A percentile compares a stretch with the other conserved stretches of the same genome.
phyloP scores from a whole-genome alignment of 2,113 vertebrate species.

The Lichenostomus cassidix region DNA sequence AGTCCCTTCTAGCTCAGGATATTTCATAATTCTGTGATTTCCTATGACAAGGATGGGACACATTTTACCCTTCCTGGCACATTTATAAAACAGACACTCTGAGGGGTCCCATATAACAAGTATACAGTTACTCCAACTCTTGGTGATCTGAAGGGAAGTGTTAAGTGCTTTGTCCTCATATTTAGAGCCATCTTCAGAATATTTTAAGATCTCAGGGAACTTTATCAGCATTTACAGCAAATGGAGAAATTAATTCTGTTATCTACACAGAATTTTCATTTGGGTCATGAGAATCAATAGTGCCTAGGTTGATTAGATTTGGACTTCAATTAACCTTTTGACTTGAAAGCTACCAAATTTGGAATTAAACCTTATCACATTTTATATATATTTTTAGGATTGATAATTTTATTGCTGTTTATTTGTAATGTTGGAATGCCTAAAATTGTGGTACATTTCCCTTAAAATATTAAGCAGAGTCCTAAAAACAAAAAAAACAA shows the following conservation, averaged over 20 bases:
- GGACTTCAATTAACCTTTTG: slow-evolving; percentile 19
- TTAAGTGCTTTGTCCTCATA: not conserved
- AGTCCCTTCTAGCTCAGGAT: not conserved
- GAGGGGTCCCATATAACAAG: fast-evolving
- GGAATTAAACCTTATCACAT: not conserved
- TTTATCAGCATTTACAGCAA: not conserved
- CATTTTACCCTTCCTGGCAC: not conserved
- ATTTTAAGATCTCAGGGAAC: not conserved
- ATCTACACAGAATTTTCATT: not conserved
- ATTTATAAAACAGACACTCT: not conserved
- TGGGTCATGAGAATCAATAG: not conserved
- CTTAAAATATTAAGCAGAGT: not conserved
- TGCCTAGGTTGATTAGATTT: not conserved
- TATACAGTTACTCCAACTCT: not conserved
- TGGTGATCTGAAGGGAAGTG: not conserved
- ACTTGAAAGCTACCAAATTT: not conserved
- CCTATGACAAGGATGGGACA: fast-evolving
- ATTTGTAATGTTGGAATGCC: not conserved
- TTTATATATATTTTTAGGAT: not conserved
- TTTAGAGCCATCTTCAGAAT: not conserved
- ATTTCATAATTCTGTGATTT: not conserved
- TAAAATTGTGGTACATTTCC: not conserved
- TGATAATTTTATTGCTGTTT: not conserved
- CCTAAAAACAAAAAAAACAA: not conserved
- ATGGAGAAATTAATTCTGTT: not conserved